Evolutionary conservation across 2,888 invertebrate genomes (phyloP), one percentile per base, ranked within the genome.

Genomic region (Drosophila mimetica): DNA sequence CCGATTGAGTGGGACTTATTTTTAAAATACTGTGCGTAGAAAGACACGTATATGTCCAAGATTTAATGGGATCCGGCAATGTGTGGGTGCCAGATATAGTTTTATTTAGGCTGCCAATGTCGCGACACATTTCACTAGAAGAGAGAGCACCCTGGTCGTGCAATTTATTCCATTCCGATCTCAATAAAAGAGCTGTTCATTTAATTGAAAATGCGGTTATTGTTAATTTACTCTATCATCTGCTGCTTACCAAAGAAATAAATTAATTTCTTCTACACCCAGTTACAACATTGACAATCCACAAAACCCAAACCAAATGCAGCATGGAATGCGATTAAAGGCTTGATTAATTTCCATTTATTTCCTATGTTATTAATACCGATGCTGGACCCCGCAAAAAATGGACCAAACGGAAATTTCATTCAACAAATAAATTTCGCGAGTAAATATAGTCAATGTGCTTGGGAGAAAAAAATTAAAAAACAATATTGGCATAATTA

Each of bases 121-220:
- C 77, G 75, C 82, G 85, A 80, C 80, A 85, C 72, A 80, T 81
- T 76, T 87, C 48, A 63, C 34, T 75, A 61, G 75, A 58, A 16
- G 39, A 64, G 73, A 77, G 71, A 58, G 52, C 36, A n/a, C 16
- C 28, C 32, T 14, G 39, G 32, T 11, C 30, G 6, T 30, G 30
- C 44, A 58, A 60, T 48, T 74, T 50, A 69, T 83, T 79, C 67
- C 63, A 71, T 55, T 76, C 47, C 13, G 42, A 71, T 47, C 36
- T 46, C 53, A 41, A 73, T 67, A 69, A 61, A 57, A 64, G 44
- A 47, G 61, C 66, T 87, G 88, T 85, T 82, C 73, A 87, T 76
- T 82, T 82, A 85, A 87, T 85, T 87, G 79, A 64, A 87, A 79
- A 54, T 76, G 86, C 59, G 84, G 87, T 77, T 73, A 48, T 57